phyloP scores from a whole-genome alignment of 2,797 vertebrate genomes.

The Nyctalus aviator region DNA sequence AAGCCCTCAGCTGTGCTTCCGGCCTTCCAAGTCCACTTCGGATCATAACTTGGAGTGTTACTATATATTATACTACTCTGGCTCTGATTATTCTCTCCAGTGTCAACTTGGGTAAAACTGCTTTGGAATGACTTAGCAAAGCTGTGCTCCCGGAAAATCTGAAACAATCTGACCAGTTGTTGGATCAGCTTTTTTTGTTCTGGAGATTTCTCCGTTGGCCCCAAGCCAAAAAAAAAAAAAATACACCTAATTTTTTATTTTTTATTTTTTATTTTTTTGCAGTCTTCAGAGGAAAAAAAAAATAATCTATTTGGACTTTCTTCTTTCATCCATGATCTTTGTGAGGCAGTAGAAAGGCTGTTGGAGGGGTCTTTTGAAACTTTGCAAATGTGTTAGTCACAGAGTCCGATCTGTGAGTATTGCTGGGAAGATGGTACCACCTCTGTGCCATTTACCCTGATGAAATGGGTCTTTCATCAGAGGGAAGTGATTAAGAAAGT shows the following conservation, averaged over 20 bases:
- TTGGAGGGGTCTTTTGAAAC: constrained; percentile 17
- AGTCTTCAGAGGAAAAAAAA: not conserved
- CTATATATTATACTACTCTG: constrained; percentile 67
- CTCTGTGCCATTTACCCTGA: constrained; percentile 78
- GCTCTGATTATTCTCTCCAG: constrained; percentile 69
- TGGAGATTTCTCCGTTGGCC: constrained; percentile 63
- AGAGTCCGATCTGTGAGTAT: constrained; percentile 44
- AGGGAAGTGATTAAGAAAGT: constrained; percentile 77
- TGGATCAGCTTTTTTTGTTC: constrained; percentile 56
- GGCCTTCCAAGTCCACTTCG: constrained; percentile 41
- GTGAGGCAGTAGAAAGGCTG: not conserved
- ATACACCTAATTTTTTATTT: constrained; percentile 78
- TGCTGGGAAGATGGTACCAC: constrained; percentile 69
- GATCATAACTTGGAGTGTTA: constrained; percentile 66
- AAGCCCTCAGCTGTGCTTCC: not conserved
- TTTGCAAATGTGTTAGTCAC: constrained; percentile 14
- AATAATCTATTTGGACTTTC: constrained; percentile 50
- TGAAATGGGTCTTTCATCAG: constrained; percentile 82
- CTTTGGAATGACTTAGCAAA: constrained; percentile 80
- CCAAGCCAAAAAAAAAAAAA: constrained; percentile 76
- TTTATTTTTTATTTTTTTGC: constrained; percentile 72
- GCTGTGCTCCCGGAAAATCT: constrained; percentile 75
- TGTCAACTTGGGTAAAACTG: constrained; percentile 60
- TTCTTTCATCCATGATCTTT: constrained; percentile 53
- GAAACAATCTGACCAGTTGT: constrained; percentile 66